Conservation (phyloP, 1,140 invertebrate species). For the Pollicipes pollicipes region DNA sequence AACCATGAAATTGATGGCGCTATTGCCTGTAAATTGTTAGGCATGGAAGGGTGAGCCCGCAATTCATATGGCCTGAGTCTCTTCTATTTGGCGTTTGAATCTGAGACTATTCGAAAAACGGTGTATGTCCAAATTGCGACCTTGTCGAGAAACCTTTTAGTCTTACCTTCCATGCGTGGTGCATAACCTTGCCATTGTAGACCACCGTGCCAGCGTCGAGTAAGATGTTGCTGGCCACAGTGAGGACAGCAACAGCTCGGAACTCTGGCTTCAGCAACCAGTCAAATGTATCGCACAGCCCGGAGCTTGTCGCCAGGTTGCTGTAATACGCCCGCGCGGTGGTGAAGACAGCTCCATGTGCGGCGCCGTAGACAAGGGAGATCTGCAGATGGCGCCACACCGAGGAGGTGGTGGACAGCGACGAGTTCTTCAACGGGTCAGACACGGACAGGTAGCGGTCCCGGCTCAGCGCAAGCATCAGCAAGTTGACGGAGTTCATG, state of each 20-base stretch:
- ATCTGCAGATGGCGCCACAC: neutral
- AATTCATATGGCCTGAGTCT: too few species aligned
- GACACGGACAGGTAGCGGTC: neutral
- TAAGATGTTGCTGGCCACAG: neutral
- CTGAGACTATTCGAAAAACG: too few species aligned
- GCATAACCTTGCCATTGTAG: neutral
- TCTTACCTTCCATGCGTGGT: neutral
- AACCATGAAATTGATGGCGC: too few species aligned
- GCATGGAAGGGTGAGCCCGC: too few species aligned
- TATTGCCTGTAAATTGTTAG: too few species aligned
- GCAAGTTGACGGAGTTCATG: neutral
- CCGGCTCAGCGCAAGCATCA: neutral
- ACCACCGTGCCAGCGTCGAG: neutral
- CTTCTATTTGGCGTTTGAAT: too few species aligned
- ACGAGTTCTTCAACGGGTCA: neutral
- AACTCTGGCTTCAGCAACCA: neutral
- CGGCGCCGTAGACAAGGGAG: neutral
- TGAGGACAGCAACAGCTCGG: neutral
- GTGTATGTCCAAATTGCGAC: too few species aligned
- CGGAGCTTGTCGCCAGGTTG: neutral
- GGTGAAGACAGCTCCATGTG: neutral
- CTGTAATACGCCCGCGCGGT: neutral
- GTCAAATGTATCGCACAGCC: neutral
- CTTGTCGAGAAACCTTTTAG: too few species aligned
- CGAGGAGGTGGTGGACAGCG: neutral